A percentile compares a stretch with the other conserved stretches of the same genome.
Evolutionary conservation across 2,888 invertebrate genomes (phyloP).

Genomic region (Platerodrilus igneus): DNA sequence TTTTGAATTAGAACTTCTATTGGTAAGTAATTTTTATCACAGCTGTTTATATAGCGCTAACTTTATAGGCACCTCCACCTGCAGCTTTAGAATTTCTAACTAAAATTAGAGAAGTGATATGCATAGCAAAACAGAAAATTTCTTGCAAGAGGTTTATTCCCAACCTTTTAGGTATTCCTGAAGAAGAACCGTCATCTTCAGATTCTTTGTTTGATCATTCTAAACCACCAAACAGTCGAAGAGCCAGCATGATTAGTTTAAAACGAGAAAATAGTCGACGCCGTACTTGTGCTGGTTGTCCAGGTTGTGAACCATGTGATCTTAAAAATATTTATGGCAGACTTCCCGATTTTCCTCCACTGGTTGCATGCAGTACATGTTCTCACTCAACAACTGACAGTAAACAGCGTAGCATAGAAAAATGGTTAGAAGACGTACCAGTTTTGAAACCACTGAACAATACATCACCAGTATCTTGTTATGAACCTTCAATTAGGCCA

Average conservation of each 20-base stretch:
- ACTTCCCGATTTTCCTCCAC: constrained; percentile 48
- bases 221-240: constrained; percentile 48
- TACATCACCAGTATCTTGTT: constrained; percentile 12
- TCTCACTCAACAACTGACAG: constrained; percentile 56
- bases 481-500: constrained; percentile 7
- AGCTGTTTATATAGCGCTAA: too few species aligned
- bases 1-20: constrained; percentile 79
- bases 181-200: constrained; percentile 55
- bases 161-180: constrained; percentile 73
- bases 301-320: constrained; percentile 56
- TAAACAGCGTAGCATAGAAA: constrained; percentile 68
- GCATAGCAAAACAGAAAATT: constrained; percentile 87
- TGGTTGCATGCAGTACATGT: constrained; percentile 54
- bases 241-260: constrained; percentile 55
- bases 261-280: constrained; percentile 60
- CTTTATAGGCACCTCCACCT: constrained; percentile 75
- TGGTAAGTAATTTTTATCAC: constrained; percentile 54
- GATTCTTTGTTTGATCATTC: constrained; percentile 51
- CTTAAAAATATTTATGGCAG: constrained; percentile 40
- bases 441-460: constrained; percentile 32
- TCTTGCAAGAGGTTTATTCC: constrained; percentile 75
- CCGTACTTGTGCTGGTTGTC: constrained; percentile 59
- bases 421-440: constrained; percentile 73
- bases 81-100: constrained; percentile 84
- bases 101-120: constrained; percentile 86